Base-by-base conservation (phyloP, 2,888 invertebrate species). In the Caenorhabditis japonica region DNA sequence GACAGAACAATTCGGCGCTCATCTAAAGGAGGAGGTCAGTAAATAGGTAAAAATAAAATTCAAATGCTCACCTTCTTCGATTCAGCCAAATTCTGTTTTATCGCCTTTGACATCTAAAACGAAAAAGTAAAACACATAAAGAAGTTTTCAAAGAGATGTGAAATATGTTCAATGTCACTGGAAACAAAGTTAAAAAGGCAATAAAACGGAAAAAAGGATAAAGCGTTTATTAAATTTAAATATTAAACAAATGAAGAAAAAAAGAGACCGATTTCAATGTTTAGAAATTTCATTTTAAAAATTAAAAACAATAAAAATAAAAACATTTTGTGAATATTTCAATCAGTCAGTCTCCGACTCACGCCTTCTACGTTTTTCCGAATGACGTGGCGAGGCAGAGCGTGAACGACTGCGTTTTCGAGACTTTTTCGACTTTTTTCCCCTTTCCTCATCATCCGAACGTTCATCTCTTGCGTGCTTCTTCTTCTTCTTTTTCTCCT, bases 1-100 rank as follows among this genome's bases (percentile, higher is more conserved):
- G 91, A 5, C 96, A 95, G 83, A 99, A 93, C 68, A 99, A 90
- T 89, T 99, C 99, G 0, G 82, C 82, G 43, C 81, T 85, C 84
- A 86, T 84, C 80, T 84, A 51, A 49, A 80, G 21, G 10, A n/a
- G 4, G n/a, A n/a, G n/a, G n/a, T n/a, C n/a, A 34, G 34, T 10
- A 34, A 10, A 34, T 12, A 7, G 7, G 8, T 34, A 34, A 34
- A 34, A 34, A 27, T 25, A 17, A 13, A 41, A 5, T 30, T 41
- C 10, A 12, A 23, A 25, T 21, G 3, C 39, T 13, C n/a, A 76
- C 76, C 77, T 80, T 80, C 47, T 78, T 80, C 21, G 80, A 75
- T 15, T 80, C 80, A 1, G 76, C 69, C 49, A 76, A 46, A 10
- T 60, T 71, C 30, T 76, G 61, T 25, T 76, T 80, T 36, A 51